Percentiles rank a stretch among this genome's conserved stretches.
Evolutionary conservation across 2,113 vertebrate genomes (phyloP).

Genomic region (Scalopus aquaticus): DNA sequence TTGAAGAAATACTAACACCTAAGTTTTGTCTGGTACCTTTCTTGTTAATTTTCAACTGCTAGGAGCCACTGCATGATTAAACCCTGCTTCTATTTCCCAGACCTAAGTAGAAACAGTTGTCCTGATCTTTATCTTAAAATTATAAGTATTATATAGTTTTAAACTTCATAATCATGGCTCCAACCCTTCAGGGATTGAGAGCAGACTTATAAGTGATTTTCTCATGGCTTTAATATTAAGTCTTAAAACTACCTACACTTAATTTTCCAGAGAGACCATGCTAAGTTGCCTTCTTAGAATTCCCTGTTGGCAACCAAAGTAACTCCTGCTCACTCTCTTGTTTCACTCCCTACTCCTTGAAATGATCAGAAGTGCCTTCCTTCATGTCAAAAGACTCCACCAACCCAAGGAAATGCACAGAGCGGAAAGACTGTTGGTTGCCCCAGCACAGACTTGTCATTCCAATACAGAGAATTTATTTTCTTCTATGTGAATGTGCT

Average conservation of each 20-base stretch:
- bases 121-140: constrained; percentile 63
- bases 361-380: constrained; percentile 9
- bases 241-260: constrained; percentile 39
- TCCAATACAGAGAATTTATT: neutral
- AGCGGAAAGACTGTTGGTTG: neutral
- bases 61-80: neutral
- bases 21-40: constrained; percentile 17
- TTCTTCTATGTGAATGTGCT: constrained; percentile 7
- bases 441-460: neutral
- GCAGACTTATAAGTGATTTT: constrained; percentile 38
- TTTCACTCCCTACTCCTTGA: neutral
- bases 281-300: constrained; percentile 31
- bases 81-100: constrained; percentile 21
- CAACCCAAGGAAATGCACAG: neutral
- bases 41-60: constrained; percentile 17
- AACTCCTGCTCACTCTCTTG: neutral
- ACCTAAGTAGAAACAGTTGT: constrained; percentile 50
- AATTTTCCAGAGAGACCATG: constrained; percentile 34
- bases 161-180: constrained; percentile 43
- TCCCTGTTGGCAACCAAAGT: neutral
- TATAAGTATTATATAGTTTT: constrained; percentile 54
- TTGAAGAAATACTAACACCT: constrained; percentile 36
- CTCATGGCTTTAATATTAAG: constrained; percentile 23
- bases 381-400: neutral
- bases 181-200: constrained; percentile 16